phyloP scores from a whole-genome alignment of 2,888 invertebrate genomes.

The Creontiades dilutus region DNA sequence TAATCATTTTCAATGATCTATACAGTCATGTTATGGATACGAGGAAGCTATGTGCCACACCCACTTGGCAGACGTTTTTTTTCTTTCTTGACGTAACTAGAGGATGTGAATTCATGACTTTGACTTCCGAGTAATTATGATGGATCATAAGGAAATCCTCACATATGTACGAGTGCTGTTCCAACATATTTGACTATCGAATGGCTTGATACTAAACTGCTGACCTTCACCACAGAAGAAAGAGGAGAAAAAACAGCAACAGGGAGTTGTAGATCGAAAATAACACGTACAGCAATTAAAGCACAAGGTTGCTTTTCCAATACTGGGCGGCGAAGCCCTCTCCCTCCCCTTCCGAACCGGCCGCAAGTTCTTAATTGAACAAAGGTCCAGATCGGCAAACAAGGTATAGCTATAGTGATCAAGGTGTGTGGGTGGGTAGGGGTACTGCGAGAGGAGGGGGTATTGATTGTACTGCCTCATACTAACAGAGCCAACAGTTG shows the following conservation, averaged over 20 bases:
- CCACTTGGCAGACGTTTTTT: too few relatives aligned
- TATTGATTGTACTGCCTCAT: constrained; percentile 43
- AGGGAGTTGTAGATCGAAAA: constrained; percentile 34
- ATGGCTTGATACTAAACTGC: too few relatives aligned
- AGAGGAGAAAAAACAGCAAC: not conserved
- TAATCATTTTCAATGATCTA: too few relatives aligned
- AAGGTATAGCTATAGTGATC: constrained; percentile 6
- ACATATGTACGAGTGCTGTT: not conserved
- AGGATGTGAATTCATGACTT: not conserved
- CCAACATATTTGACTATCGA: too few relatives aligned
- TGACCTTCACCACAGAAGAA: not conserved
- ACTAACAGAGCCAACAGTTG: constrained; percentile 53
- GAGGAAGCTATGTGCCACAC: too few relatives aligned
- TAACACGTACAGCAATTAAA: constrained; percentile 57
- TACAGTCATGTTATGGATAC: too few relatives aligned
- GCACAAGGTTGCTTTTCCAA: constrained; percentile 47
- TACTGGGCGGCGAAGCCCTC: not conserved
- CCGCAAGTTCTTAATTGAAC: constrained; percentile 60
- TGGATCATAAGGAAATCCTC: not conserved
- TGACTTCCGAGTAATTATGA: not conserved
- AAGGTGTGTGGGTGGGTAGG: not conserved
- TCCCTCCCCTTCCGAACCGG: not conserved
- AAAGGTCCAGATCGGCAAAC: constrained; percentile 55
- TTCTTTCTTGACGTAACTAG: too few relatives aligned
- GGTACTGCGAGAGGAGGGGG: not conserved